Evolutionary conservation across 2,797 vertebrate genomes (phyloP).

Genomic region (Hoplostethus mediterraneus): DNA sequence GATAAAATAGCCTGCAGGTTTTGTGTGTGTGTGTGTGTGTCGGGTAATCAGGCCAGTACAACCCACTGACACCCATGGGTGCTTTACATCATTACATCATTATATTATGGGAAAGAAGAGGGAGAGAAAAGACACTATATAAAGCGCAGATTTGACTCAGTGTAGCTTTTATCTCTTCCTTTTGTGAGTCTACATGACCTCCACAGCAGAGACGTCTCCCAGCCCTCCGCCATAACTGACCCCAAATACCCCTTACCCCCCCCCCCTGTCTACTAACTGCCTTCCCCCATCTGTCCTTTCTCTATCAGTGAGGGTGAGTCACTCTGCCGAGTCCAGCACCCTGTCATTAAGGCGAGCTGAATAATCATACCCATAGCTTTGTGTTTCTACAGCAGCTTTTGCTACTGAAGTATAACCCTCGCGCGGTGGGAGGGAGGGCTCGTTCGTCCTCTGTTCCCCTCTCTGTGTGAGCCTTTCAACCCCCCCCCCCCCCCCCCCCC

Average conservation of each 20-base stretch:
- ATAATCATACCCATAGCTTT: constrained; percentile 34
- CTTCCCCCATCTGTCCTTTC: constrained; percentile 45
- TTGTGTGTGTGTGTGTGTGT: constrained; percentile 7
- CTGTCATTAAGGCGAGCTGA: constrained; percentile 42
- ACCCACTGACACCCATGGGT: constrained; percentile 1
- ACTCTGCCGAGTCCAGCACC: constrained; percentile 32
- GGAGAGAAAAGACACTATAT: neutral
- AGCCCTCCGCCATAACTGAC: neutral
- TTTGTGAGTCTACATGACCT: constrained; percentile 48
- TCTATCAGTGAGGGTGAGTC: constrained; percentile 51
- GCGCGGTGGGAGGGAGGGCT: neutral
- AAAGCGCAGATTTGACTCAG: neutral
- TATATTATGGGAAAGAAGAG: too few relatives aligned
- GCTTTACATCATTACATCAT: neutral
- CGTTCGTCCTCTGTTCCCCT: constrained; percentile 33
- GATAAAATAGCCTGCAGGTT: neutral
- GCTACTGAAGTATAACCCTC: constrained; percentile 1
- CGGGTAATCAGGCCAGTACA: neutral
- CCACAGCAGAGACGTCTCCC: constrained; percentile 12
- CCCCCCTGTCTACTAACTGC: constrained; percentile 22
- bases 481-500: constrained; percentile 9
- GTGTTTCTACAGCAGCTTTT: constrained; percentile 9
- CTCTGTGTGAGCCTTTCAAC: constrained; percentile 8
- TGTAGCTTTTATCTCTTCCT: neutral
- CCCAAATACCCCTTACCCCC: too few relatives aligned